These are phyloP conservation scores for Circaetus gallicus DNA, from an alignment of 2,113 vertebrate genomes.

Conservation along the genomic window DNA sequence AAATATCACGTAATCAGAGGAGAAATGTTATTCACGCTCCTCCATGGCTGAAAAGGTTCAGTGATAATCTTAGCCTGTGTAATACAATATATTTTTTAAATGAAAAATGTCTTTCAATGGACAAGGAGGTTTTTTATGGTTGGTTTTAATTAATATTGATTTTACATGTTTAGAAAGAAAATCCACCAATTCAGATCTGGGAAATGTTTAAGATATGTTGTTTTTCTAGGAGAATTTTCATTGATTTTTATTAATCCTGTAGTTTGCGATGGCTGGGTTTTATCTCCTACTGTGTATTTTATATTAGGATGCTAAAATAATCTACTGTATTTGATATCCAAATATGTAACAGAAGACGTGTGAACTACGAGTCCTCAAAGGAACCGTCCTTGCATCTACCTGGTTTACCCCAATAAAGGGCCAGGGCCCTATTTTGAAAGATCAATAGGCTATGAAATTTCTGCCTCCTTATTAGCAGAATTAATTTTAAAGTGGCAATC, in stretches of 20 bases:
- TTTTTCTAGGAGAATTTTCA: background rate
- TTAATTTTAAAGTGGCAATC: conserved; percentile 72
- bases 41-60: rapidly evolving
- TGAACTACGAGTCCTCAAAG: background rate
- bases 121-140: background rate
- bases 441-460: conserved; percentile 46
- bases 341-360: background rate
- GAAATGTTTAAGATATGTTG: background rate
- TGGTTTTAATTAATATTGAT: conserved; percentile 16
- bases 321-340: background rate
- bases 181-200: background rate
- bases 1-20: background rate
- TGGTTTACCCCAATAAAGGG: background rate
- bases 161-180: background rate
- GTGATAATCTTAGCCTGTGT: background rate
- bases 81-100: background rate
- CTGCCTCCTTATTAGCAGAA: conserved; percentile 65
- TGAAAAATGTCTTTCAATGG: background rate
- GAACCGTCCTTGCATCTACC: background rate
- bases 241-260: background rate
- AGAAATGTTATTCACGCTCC: background rate
- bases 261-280: background rate
- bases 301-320: background rate
- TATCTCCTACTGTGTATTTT: background rate
- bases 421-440: background rate